Evolutionary conservation across 1,140 invertebrate genomes (phyloP).

Genomic region (Zaprionus lachaisei): DNA sequence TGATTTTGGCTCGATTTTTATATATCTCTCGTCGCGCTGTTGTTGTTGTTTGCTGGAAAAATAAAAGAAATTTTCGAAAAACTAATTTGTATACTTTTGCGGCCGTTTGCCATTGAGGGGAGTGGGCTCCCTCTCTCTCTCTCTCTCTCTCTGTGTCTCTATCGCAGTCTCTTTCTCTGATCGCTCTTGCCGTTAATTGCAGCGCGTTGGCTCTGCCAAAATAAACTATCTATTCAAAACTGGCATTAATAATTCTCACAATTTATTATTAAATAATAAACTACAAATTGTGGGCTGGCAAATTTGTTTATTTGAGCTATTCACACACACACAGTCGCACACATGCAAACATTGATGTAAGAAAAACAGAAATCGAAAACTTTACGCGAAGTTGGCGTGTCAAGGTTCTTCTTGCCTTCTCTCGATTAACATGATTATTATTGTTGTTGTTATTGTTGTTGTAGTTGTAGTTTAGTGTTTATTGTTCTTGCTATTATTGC

Average conservation of each 20-base stretch:
- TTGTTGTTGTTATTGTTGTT: background rate
- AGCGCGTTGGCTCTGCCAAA: constrained; percentile 53
- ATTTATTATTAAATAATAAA: constrained; percentile 75
- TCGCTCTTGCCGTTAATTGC: constrained; percentile 17
- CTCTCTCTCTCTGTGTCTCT: constrained; percentile 2
- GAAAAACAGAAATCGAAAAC: constrained; percentile 13
- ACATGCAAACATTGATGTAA: background rate
- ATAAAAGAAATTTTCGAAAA: constrained; percentile 2
- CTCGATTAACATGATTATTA: constrained; percentile 21
- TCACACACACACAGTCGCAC: constrained; percentile 29
- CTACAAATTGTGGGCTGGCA: constrained; percentile 34
- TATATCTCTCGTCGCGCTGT: constrained; percentile 13
- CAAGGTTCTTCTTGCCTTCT: constrained; percentile 37
- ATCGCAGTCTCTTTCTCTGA: background rate
- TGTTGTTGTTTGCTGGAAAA: constrained; percentile 18
- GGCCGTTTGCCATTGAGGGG: background rate
- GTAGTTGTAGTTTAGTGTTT: constrained; percentile 2
- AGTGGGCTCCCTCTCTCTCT: background rate
- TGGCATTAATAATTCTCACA: constrained; percentile 67
- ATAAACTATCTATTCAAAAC: constrained; percentile 57
- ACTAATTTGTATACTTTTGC: constrained; percentile 9
- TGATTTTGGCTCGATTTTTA: constrained; percentile 28
- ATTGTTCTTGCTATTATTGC: constrained; percentile 20
- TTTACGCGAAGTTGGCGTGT: constrained; percentile 57
- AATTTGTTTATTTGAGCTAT: constrained; percentile 57